Evolutionary conservation across 2,113 vertebrate genomes (phyloP).

Genomic region (Guaruba guarouba): DNA sequence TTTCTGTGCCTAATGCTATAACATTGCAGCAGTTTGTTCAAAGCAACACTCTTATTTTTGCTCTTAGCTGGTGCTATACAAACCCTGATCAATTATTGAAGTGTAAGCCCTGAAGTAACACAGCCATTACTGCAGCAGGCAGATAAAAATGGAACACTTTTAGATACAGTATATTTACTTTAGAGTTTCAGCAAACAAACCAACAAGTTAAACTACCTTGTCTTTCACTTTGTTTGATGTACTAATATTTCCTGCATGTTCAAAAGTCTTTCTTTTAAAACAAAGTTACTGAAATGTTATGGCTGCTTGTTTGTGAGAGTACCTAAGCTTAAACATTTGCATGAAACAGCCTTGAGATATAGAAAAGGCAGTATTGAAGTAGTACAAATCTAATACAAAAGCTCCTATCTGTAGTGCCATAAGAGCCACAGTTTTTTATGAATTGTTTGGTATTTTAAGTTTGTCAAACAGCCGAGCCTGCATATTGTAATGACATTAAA

Average conservation of each 20-base stretch:
- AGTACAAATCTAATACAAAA: conserved; percentile 65
- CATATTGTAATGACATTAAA: conserved; percentile 65
- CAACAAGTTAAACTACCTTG: conserved; percentile 81
- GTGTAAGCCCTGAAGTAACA: conserved; percentile 85
- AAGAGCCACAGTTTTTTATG: conserved; percentile 53
- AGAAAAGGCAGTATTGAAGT: conserved; percentile 49
- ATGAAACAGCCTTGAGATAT: conserved; percentile 60
- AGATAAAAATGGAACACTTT: conserved; percentile 85
- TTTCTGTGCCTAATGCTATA: conserved; percentile 84
- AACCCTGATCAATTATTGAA: conserved; percentile 97
- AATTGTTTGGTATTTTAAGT: conserved; percentile 64
- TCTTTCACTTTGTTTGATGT: conserved; percentile 73
- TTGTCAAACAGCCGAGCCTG: conserved; percentile 54
- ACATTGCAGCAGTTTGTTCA: conserved; percentile 91
- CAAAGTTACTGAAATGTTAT: conserved; percentile 45
- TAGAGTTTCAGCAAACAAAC: conserved; percentile 81
- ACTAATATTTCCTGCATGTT: conserved; percentile 71
- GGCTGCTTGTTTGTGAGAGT: conserved; percentile 56
- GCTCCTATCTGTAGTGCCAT: conserved; percentile 66
- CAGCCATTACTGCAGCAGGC: conserved; percentile 82
- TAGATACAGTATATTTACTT: conserved; percentile 84
- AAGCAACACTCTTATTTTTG: conserved; percentile 88
- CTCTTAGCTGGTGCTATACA: conserved; percentile 92
- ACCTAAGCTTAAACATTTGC: conserved; percentile 64
- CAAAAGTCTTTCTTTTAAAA: conserved; percentile 67